These are phyloP conservation scores for Augochlorella aurata DNA, from an alignment of 2,888 invertebrate species.

Conservation along the genomic window DNA sequence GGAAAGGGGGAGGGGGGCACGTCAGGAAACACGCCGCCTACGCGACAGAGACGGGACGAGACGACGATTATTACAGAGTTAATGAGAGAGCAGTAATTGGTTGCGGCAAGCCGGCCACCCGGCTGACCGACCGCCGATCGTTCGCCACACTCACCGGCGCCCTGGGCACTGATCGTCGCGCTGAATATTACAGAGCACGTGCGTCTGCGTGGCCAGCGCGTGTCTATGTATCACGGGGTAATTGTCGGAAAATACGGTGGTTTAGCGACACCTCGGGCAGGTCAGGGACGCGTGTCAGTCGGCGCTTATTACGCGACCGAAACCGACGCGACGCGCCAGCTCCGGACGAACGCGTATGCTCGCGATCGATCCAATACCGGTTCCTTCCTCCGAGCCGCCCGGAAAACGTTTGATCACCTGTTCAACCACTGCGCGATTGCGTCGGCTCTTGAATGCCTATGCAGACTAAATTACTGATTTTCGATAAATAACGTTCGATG, in stretches of 20 bases:
- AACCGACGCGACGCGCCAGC: conserved; percentile 15
- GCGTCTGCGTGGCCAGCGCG: conserved; percentile 17
- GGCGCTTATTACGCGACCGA: conserved; percentile 45
- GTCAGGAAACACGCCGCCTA: conserved; percentile 3
- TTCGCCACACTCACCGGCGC: conserved; percentile 54
- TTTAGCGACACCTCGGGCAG: conserved; percentile 62
- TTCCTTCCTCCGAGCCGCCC: too few relatives aligned
- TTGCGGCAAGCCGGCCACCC: conserved; percentile 73
- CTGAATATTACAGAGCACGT: conserved; percentile 56
- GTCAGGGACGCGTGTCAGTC: conserved; percentile 51
- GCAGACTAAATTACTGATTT: too few relatives aligned
- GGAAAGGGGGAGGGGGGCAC: not conserved
- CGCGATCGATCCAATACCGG: too few relatives aligned
- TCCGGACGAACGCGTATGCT: not conserved
- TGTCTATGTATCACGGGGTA: conserved; percentile 55
- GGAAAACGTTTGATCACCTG: too few relatives aligned
- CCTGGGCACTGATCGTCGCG: conserved; percentile 58
- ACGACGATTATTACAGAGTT: conserved; percentile 74
- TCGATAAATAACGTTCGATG: too few relatives aligned
- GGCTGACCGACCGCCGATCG: conserved; percentile 61
- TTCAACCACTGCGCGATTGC: too few relatives aligned
- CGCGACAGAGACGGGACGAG: conserved; percentile 29
- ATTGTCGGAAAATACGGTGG: conserved; percentile 69
- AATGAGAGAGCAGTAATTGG: conserved; percentile 80
- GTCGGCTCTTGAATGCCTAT: too few relatives aligned